Base-by-base conservation (phyloP, 1,140 invertebrate genomes). In the Cherax destructor region DNA sequence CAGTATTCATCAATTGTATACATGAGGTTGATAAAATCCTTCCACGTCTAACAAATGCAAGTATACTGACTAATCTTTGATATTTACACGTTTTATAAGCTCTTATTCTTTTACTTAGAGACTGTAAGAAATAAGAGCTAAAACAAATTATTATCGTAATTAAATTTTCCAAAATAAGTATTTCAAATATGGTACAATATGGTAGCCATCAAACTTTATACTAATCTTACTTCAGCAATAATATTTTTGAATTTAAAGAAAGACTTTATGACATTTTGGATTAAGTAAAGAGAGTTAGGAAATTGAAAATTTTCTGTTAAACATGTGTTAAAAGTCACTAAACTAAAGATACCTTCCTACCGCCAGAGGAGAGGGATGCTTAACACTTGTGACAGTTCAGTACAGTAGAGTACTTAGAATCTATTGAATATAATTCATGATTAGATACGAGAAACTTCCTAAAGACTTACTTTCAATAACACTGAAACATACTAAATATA, bases 321-420 rank as follows among this genome's bases (percentile, higher is more conserved):
- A 7, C 30, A 7, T 30, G n/a, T 74, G 30, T 74, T 74, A 6
- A 74, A n/a, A 74, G 4, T 74, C 24, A 74, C 69, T 74, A 74
- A 11, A 30, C 69, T 74, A 74, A 74, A 30, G 69, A 11, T 74
- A 74, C 69, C 69, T 74, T 74, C 69, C 69, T 74, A 74, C n/a
- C 3, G 69, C n/a, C 69, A 74, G 69, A 74, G 69, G 69, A 74
- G 69, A 74, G 69, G 69, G 69, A 74, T 74, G 69, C 69, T 74
- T 74, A 41, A 41, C 69, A 74, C 30, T 9, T 74, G 69, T 30
- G n/a, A 74, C n/a, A 74, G 6, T 13, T 74, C 69, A 74, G 16
- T 7, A 74, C 69, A 30, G 6, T 83, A 83, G 80, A 83, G 13
- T 83, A 83, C 81, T 69, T 83, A 83, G 81, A 83, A 83, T 83